phyloP scores from a whole-genome alignment of 1,140 invertebrate genomes.

The Drosophila insularis region DNA sequence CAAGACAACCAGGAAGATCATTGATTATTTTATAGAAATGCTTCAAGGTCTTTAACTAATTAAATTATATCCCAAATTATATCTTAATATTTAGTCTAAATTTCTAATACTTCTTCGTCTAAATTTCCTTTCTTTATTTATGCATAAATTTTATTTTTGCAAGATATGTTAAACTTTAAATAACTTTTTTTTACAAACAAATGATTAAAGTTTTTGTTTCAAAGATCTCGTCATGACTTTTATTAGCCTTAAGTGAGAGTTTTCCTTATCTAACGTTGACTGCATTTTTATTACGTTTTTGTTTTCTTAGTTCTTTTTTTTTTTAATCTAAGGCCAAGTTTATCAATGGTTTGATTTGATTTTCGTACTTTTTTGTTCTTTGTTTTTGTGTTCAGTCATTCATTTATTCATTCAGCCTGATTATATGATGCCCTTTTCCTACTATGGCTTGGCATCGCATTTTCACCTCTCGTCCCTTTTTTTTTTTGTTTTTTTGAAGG shows the following conservation, averaged over 20 bases:
- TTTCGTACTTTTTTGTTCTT: background rate
- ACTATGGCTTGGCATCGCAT: background rate
- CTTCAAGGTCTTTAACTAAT: too few species aligned
- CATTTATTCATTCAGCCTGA: slow-evolving; percentile 6
- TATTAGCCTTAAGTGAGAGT: background rate
- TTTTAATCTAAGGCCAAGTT: background rate
- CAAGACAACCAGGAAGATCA: too few species aligned
- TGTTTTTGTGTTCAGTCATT: slow-evolving; percentile 3
- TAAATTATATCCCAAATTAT: too few species aligned
- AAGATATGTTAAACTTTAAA: too few species aligned
- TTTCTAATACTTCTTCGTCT: too few species aligned
- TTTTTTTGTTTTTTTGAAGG: slow-evolving; percentile 1
- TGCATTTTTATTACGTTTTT: slow-evolving; percentile 20
- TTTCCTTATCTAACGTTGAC: background rate
- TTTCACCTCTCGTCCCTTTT: slow-evolving; percentile 34
- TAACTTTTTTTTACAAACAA: too few species aligned
- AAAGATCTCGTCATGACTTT: background rate
- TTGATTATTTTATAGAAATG: too few species aligned
- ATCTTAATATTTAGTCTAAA: too few species aligned
- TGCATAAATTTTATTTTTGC: too few species aligned
- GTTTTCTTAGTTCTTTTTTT: background rate
- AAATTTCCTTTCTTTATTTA: too few species aligned
- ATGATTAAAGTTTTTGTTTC: background rate
- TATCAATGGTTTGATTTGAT: slow-evolving; percentile 10
- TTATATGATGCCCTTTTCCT: slow-evolving; percentile 9